Evolutionary conservation across 2,797 vertebrate genomes (phyloP).

Genomic region (Takifugu ocellatus): DNA sequence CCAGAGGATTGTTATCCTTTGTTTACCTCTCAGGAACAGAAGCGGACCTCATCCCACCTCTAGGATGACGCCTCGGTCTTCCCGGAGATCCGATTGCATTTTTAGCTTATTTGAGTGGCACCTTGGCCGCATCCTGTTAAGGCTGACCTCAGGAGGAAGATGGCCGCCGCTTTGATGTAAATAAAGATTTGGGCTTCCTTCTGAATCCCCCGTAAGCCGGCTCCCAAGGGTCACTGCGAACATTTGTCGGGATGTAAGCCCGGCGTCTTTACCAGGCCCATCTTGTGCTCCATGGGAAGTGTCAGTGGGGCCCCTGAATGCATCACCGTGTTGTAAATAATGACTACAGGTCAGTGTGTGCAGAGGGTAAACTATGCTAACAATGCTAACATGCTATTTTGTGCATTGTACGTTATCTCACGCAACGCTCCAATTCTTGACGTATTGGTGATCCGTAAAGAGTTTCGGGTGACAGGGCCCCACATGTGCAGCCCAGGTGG

Average conservation of each 20-base stretch:
- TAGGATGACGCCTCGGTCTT: conserved; percentile 41
- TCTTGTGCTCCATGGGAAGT: conserved; percentile 19
- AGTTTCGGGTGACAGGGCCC: too few relatives aligned
- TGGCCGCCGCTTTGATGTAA: conserved; percentile 68
- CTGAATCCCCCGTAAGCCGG: conserved; percentile 56
- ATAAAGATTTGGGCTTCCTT: conserved; percentile 64
- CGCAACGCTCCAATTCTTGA: too few relatives aligned
- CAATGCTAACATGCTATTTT: too few relatives aligned
- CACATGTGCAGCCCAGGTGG: too few relatives aligned
- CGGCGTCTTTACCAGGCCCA: conserved; percentile 54
- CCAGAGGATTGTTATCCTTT: conserved; percentile 67
- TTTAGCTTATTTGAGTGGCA: conserved; percentile 68
- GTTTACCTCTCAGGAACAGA: conserved; percentile 71
- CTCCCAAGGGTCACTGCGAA: conserved; percentile 50
- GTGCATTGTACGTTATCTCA: too few relatives aligned
- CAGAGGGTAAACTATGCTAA: too few relatives aligned
- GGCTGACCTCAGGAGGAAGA: conserved; percentile 59
- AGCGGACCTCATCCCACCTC: conserved; percentile 46
- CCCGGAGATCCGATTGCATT: conserved; percentile 66
- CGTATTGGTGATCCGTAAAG: too few relatives aligned
- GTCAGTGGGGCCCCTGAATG: conserved; percentile 12
- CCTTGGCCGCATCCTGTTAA: conserved; percentile 71
- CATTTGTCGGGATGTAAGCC: conserved; percentile 66
- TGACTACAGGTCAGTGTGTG: too few relatives aligned
- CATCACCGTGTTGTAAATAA: too few relatives aligned